A percentile compares a stretch with the other conserved stretches of the same genome.
Conservation (phyloP, 1,140 invertebrate genomes). For the Coelopa frigida region DNA sequence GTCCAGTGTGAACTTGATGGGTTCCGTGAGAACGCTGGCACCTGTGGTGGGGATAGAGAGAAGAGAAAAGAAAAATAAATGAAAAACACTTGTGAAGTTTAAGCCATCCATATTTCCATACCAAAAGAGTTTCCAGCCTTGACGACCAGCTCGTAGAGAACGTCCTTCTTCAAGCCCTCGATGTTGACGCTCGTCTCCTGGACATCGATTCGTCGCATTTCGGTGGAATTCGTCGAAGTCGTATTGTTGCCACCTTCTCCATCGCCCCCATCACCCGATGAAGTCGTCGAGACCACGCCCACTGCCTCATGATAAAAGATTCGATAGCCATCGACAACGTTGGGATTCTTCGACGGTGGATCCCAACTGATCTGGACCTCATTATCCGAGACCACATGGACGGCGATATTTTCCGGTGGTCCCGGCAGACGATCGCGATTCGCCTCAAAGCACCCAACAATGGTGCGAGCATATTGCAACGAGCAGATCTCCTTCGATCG, state of each 20-base stretch:
- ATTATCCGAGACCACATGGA: conserved; percentile 47
- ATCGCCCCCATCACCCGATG: neutral
- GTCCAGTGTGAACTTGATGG: conserved; percentile 64
- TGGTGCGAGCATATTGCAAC: conserved; percentile 62
- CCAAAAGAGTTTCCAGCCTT: conserved; percentile 71
- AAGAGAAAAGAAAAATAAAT: conserved; percentile 14
- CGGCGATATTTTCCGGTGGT: conserved; percentile 63
- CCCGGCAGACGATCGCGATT: conserved; percentile 67
- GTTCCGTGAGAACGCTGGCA: conserved; percentile 63
- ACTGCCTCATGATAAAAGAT: conserved; percentile 55
- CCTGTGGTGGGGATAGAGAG: conserved; percentile 45
- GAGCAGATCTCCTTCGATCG: conserved; percentile 59
- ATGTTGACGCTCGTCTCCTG: conserved; percentile 60
- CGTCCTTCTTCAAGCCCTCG: conserved; percentile 60
- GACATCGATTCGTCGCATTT: conserved; percentile 62
- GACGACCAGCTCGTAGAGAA: conserved; percentile 68
- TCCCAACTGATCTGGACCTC: conserved; percentile 58
- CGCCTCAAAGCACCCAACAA: conserved; percentile 73
- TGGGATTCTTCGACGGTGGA: conserved; percentile 69
- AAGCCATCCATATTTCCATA: conserved; percentile 18
- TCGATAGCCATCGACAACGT: conserved; percentile 73
- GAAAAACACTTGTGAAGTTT: neutral
- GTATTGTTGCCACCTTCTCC: conserved; percentile 8
- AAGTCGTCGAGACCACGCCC: conserved; percentile 15
- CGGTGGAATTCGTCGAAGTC: conserved; percentile 23